Base-by-base conservation (phyloP, 2,113 vertebrate genomes). In the Albula goreensis region DNA sequence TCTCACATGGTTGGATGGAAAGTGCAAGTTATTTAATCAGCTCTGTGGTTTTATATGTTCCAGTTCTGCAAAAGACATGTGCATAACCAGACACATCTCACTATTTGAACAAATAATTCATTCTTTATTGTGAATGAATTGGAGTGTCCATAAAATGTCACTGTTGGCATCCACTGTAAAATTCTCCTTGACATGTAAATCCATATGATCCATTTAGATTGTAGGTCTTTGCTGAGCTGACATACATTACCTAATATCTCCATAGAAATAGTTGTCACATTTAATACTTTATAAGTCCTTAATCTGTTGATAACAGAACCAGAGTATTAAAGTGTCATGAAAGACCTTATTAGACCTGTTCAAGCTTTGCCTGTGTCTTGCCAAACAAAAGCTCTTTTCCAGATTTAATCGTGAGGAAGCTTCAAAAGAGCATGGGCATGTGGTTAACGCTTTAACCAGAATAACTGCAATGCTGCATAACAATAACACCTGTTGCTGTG, bases 21-120 rank as follows among this genome's bases (percentile, higher is more conserved):
- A 82, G 83, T 41, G 53, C 66, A 86, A 15, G 49, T 87, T 50
- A 1, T 51, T 81, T 50, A 48, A 48, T 52, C 8, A n/a, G 50
- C 41, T 57, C 31, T 80, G 56, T 80, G 57, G 82, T 77, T 66
- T 50, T 22, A 57, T 41, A 79, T 85, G 50, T 78, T 22, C 50
- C 83, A 77, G 74, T n/a, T 87, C 60, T 83, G 22, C 83, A 74
- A 57, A 88, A 25, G 50, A 48, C 50, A 56, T 89, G 84, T 87
- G 88, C 84, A 87, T 87, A 82, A 85, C 56, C 80, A 78, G 86
- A 78, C 86, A 41, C 86, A 83, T 86, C 86, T 82, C 78, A 50
- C n/a, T 6, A 4, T 53, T 22, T 7, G 31, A 25, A 53, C 52
- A 2, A 50, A 53, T 9, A 11, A 11, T 81, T 74, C 70, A 25